Percentiles rank a stretch among this genome's conserved stretches.
phyloP scores from a whole-genome alignment of 2,888 invertebrate species.

The Desoria tigrina region DNA sequence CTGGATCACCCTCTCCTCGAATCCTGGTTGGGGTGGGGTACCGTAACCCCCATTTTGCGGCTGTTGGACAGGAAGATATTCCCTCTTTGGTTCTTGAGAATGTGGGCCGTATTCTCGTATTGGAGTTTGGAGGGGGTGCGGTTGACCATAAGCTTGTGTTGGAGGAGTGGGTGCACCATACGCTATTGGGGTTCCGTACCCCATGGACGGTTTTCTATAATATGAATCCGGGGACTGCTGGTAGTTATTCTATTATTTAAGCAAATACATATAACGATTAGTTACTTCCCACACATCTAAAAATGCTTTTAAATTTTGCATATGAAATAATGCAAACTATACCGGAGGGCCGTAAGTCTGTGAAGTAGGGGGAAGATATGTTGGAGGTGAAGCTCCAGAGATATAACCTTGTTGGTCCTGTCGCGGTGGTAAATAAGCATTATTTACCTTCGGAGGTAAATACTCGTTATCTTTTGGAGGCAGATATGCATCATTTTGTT shows the following conservation, averaged over 20 bases:
- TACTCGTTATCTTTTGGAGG: slow-evolving; percentile 20
- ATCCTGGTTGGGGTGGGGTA: too few relatives aligned
- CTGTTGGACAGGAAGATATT: slow-evolving; percentile 5
- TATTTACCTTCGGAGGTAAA: slow-evolving; percentile 13
- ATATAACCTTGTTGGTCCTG: slow-evolving; percentile 12
- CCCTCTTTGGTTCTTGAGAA: slow-evolving; percentile 14
- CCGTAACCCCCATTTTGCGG: neutral
- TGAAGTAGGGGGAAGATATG: slow-evolving; percentile 33
- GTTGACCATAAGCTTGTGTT: slow-evolving; percentile 5
- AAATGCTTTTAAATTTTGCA: too few relatives aligned
- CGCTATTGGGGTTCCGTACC: slow-evolving; percentile 43
- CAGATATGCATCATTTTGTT: slow-evolving; percentile 21
- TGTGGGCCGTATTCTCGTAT: neutral
- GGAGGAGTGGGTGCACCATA: slow-evolving; percentile 10
- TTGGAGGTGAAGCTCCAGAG: slow-evolving; percentile 32
- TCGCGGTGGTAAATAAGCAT: slow-evolving; percentile 24
- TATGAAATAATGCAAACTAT: too few relatives aligned
- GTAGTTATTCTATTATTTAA: slow-evolving; percentile 37
- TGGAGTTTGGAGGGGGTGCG: slow-evolving; percentile 1
- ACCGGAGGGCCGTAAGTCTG: slow-evolving; percentile 1
- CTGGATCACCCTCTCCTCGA: too few relatives aligned
- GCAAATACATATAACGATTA: neutral
- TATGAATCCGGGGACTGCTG: slow-evolving; percentile 36
- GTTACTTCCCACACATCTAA: neutral
- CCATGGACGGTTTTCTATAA: slow-evolving; percentile 42